Base-by-base conservation (phyloP, 2,113 vertebrate genomes). In the Leptosomus discolor region DNA sequence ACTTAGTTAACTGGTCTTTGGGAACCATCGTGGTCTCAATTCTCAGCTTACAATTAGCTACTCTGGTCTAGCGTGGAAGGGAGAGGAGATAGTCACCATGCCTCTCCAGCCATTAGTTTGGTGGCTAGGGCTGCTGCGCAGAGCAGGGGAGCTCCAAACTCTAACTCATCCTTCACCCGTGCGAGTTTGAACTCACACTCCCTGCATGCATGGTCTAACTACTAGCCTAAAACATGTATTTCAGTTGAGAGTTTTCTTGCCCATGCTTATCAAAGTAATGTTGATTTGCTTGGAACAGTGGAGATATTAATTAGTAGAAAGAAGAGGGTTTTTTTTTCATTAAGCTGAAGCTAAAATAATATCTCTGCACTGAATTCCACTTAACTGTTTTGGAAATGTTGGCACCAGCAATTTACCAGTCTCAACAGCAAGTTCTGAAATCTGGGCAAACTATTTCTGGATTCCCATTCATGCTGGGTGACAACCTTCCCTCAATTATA, bases 151-250 rank as follows among this genome's bases (percentile, higher is more conserved):
- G 10, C 5, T 29, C 12, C 16, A 32, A 12, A 32, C 13, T 16
- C 22, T 8, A 20, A 29, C 8, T 9, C 16, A 2, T 36, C 45
- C 21, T 39, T 82, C 19, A 60, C 6, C 11, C 39, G 6, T 1
- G 0, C 15, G 57, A 63, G 26, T 60, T 36, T 34, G 65, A 75
- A 17, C 8, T 1, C 23, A 12, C 1, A 0, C 12, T 56, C 29
- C 39, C 70, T 46, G 6, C 21, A 34, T 10, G 2, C 10, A 6
- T 30, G 6, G 8, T 80, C 26, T 12, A n/a, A 22, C 36, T 29
- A 26, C 19, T 5, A 67, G 20, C 24, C 29, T 67, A 50, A 89
- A 92, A 26, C 1, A 0, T n/a, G n/a, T 19, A 34, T 39, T 67
- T 56, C 34, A 39, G 26, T 6, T 65, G 46, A 48, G 26, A 36